Evolutionary conservation across 2,113 vertebrate genomes (phyloP).

Genomic region (Condylura cristata): DNA sequence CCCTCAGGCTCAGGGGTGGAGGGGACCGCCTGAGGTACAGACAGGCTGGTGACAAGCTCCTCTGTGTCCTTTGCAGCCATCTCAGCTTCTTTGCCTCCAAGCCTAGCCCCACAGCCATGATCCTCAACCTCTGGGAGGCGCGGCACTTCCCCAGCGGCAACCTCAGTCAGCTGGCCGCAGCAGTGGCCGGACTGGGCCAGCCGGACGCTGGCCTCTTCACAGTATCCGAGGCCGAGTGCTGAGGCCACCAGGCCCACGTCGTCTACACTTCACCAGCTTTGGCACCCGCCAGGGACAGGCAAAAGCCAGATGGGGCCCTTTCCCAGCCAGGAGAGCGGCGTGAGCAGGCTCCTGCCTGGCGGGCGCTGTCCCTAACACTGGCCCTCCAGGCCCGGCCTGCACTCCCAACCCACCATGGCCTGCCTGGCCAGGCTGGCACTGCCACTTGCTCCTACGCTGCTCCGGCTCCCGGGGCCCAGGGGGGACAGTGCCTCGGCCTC

Average conservation of each 20-base stretch:
- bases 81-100: conserved; percentile 98
- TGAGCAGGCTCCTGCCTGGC: conserved; percentile 60
- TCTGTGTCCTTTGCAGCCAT: conserved; percentile 88
- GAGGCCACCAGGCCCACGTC: conserved; percentile 50
- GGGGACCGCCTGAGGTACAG: neutral
- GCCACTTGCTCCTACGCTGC: conserved; percentile 56
- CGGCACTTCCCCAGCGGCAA: conserved; percentile 98
- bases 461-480: neutral
- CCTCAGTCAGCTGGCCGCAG: conserved; percentile 96
- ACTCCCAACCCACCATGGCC: conserved; percentile 52
- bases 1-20: too few relatives aligned
- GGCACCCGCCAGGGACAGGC: conserved; percentile 68
- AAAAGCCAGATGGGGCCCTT: conserved; percentile 57
- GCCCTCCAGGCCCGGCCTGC: conserved; percentile 64
- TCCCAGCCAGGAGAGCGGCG: conserved; percentile 26
- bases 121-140: conserved; percentile 99
- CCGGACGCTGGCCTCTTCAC: conserved; percentile 96
- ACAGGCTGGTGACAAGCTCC: neutral
- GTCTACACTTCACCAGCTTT: conserved; percentile 77
- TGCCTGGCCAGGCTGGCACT: conserved; percentile 54
- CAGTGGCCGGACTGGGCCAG: conserved; percentile 98
- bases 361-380: conserved; percentile 44
- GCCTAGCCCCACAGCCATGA: conserved; percentile 96
- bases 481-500: conserved; percentile 41
- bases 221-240: conserved; percentile 98